Percentiles rank a stretch among this genome's conserved stretches.
These are phyloP conservation scores for Rhinichthys osculus DNA, from an alignment of 2,797 vertebrate species.

Conservation along the genomic window DNA sequence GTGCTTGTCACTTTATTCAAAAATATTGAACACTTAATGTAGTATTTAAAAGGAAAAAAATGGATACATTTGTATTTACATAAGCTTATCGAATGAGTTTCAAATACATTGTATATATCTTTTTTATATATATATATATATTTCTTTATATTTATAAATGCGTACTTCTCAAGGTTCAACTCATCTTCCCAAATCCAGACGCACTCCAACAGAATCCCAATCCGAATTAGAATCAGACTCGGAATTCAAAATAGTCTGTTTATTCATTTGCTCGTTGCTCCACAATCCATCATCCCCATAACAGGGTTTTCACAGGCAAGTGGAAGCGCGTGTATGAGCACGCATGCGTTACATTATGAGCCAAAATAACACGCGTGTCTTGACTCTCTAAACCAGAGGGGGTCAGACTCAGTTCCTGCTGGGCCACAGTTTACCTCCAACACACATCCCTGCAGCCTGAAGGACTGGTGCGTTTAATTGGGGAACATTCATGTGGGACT, in stretches of 20 bases:
- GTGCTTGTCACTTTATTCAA: constrained; percentile 73
- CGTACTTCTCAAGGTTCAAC: constrained; percentile 38
- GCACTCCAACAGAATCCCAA: constrained; percentile 41
- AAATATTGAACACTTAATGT: constrained; percentile 79
- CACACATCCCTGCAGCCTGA: background rate
- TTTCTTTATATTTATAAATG: constrained; percentile 66
- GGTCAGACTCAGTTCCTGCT: background rate
- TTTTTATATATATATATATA: constrained; percentile 55
- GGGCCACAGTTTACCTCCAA: background rate
- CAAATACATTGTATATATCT: constrained; percentile 75
- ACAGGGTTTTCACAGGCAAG: constrained; percentile 48
- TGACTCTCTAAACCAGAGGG: background rate
- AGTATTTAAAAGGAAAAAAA: constrained; percentile 72
- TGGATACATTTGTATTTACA: constrained; percentile 82
- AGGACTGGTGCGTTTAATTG: too few relatives aligned
- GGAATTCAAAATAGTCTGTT: constrained; percentile 1
- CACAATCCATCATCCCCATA: constrained; percentile 22
- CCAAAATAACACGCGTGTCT: background rate
- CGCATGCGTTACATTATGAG: background rate
- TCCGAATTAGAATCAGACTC: constrained; percentile 16
- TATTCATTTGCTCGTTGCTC: background rate
- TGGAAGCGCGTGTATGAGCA: constrained; percentile 35
- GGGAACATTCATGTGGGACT: too few relatives aligned
- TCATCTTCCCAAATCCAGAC: constrained; percentile 54
- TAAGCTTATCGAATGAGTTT: constrained; percentile 78